Base-by-base conservation (phyloP, 2,113 vertebrate species). In the Ancistrus triradiatus region DNA sequence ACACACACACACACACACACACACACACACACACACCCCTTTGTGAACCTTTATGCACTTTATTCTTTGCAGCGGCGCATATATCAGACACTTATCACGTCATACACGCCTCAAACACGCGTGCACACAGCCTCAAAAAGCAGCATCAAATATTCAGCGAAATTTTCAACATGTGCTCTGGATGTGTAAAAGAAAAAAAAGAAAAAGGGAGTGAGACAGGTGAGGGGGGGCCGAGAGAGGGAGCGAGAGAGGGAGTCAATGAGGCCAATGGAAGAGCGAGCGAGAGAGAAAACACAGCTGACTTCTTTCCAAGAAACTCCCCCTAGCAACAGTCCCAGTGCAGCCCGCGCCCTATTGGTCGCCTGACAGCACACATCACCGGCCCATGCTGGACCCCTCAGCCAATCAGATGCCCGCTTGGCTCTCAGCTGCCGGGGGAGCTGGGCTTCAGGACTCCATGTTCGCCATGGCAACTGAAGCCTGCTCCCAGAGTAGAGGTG, bases 391-490 rank as follows among this genome's bases (percentile, higher is more conserved):
- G 66, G 72, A 72, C 58, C 73, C 63, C 46, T 63, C 65, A 68
- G 57, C 88, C 87, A 89, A 90, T 90, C 63, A 69, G 58, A 60
- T 65, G 48, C 38, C 65, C 63, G n/a, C 17, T 46, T 49, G 35
- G 62, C 40, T 24, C 33, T 42, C 47, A 49, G 62, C 60, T 70
- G 59, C 38, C 50, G 59, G 43, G 55, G 71, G 33, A 66, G 70
- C 72, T 75, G 75, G 77, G 84, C 81, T 82, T 85, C 86, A 82
- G 76, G 81, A 86, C 87, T 86, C 79, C 78, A 77, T 78, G 75
- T 83, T 87, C 78, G 80, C 84, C 87, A 87, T 88, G 87, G 84
- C 79, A 90, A 90, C 87, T 85, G 79, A 83, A 79, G 72, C 81
- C 80, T 78, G 70, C 65, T 76, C 76, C 37, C 70, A 71, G 76